These are phyloP conservation scores for Antechinus flavipes DNA, from an alignment of 2,113 vertebrate species.

Conservation along the genomic window DNA sequence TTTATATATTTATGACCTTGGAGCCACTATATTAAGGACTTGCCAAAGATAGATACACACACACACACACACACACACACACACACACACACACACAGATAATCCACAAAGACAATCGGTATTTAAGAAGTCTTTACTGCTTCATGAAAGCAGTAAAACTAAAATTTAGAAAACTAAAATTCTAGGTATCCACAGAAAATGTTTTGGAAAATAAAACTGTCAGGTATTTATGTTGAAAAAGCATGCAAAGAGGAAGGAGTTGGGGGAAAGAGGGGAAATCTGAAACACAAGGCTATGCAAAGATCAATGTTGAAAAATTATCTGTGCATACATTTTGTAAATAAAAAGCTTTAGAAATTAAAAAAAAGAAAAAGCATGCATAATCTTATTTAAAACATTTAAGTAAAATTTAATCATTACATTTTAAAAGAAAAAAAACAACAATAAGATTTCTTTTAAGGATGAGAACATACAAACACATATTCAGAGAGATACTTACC, in stretches of 20 bases:
- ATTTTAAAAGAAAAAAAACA: background rate
- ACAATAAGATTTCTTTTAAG: background rate
- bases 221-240: background rate
- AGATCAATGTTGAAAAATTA: no score
- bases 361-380: background rate
- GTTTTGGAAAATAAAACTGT: background rate
- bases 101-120: background rate
- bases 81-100: background rate
- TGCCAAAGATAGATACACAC: background rate
- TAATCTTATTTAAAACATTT: background rate
- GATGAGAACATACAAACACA: background rate
- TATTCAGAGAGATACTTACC: slow-evolving; percentile 83
- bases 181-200: background rate
- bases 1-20: background rate
- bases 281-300: no score
- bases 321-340: no score
- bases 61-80: no score
- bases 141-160: background rate
- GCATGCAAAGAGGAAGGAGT: background rate
- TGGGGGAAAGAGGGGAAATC: no score
- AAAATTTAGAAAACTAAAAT: background rate
- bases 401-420: background rate
- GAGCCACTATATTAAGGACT: background rate
- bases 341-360: no score
- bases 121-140: background rate